Evolutionary conservation across 2,797 vertebrate species (phyloP).

Genomic region (Alfaro cultratus): DNA sequence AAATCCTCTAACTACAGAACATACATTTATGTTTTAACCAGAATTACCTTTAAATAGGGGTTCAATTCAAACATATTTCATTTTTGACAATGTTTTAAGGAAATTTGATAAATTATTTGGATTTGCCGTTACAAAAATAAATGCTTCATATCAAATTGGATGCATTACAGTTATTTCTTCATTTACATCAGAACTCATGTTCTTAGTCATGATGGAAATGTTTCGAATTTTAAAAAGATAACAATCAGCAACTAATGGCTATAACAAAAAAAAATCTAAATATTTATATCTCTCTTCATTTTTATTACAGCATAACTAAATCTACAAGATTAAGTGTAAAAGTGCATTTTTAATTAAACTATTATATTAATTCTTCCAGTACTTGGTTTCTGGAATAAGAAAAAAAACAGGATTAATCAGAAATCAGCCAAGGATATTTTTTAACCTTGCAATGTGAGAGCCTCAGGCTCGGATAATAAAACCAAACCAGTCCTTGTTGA

Average conservation of each 20-base stretch:
- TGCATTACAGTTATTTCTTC: not conserved
- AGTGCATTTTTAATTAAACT: not conserved
- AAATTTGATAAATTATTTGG: not conserved
- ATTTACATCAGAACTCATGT: not conserved
- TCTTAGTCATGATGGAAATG: not conserved
- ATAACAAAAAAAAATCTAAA: not conserved
- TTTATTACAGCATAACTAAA: slow-evolving; percentile 7
- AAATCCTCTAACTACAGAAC: slow-evolving; percentile 39
- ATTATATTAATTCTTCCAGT: not conserved
- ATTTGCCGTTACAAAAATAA: not conserved
- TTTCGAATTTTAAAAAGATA: not conserved
- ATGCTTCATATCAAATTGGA: not conserved
- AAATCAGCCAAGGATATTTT: not conserved
- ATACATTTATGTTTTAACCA: not conserved
- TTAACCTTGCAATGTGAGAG: not conserved
- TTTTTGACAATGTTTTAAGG: not conserved
- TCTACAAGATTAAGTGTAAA: not conserved
- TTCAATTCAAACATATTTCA: not conserved
- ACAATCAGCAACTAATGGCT: not conserved
- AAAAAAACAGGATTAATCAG: not conserved
- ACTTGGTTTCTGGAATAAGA: not conserved
- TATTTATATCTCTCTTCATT: not conserved
- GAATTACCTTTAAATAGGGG: not conserved
- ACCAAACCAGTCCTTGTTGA: not conserved
- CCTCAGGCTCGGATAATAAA: not conserved